Percentiles rank a stretch among this genome's conserved stretches.
Conservation (phyloP, 92 coral and sea anemone genomes). For the Actinostola sp. region DNA sequence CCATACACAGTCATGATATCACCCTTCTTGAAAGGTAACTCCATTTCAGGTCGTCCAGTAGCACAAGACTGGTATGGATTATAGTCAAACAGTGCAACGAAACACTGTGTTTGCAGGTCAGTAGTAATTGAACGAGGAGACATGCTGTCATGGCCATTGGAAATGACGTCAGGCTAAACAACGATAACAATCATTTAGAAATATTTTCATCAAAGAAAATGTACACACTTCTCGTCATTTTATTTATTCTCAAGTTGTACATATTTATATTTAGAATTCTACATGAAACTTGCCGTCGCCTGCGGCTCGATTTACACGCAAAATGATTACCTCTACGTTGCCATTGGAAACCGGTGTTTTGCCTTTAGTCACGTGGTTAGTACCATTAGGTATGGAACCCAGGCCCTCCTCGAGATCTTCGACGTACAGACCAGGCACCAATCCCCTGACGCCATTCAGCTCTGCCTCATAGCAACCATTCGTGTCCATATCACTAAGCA, state of each 20-base stretch:
- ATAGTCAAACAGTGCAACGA: conserved; percentile 89
- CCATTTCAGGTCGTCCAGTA: conserved; percentile 78
- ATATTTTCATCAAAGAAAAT: too few relatives aligned
- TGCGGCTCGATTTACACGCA: not conserved
- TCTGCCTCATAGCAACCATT: conserved; percentile 87
- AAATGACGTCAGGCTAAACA: conserved; percentile 26
- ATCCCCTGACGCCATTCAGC: conserved; percentile 81
- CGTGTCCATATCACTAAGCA: conserved; percentile 81
- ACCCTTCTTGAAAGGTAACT: conserved; percentile 88
- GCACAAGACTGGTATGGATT: conserved; percentile 84
- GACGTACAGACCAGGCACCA: conserved; percentile 85
- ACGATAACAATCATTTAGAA: not conserved
- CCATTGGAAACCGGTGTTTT: conserved; percentile 20
- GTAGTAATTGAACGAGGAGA: conserved; percentile 52
- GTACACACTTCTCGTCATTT: too few relatives aligned
- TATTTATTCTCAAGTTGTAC: too few relatives aligned
- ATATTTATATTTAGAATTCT: too few relatives aligned
- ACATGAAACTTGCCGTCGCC: too few relatives aligned
- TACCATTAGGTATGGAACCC: conserved; percentile 51
- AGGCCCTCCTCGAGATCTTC: conserved; percentile 72
- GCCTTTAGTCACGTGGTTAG: conserved; percentile 12
- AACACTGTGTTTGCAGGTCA: conserved; percentile 67
- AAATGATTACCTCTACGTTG: conserved; percentile 5
- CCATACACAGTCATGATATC: conserved; percentile 84
- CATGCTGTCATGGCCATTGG: conserved; percentile 58